Evolutionary conservation across 2,888 invertebrate genomes (phyloP), one percentile per base, ranked within the genome.

Genomic region (Eurytoma adleriae): DNA sequence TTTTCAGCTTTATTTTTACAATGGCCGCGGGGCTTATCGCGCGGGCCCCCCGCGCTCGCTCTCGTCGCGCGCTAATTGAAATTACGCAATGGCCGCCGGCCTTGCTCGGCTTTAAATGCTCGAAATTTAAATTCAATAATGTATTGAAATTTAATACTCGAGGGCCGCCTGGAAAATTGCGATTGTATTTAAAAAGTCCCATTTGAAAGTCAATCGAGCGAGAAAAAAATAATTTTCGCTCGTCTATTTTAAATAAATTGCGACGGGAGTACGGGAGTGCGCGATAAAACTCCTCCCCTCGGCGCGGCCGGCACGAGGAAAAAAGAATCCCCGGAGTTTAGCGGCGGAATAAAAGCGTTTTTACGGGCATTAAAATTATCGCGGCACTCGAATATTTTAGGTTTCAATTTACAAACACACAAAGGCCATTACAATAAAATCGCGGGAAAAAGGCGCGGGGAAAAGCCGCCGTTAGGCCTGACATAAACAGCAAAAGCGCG

Each of bases 81-180:
- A 66, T 78, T 72, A 61, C 61, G 72, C 66, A 72, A 79, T 20
- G 62, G n/a, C 14, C 4, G 24, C 7, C 27, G 66, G 59, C 74
- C 66, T 75, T 61, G 57, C 40, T 40, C 40, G 1, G 5, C 30
- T 30, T 30, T 27, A 56, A 69, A 56, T 54, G 27, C 56, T 56
- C 27, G 54, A n/a, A 4, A 80, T 81, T 81, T 67, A 78, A 81
- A 81, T 81, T 67, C 75, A 75, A 78, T 81, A 67, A 67, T 70
- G 74, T 67, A 75, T 75, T 75, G 66, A 74, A 77, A 64, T 75
- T 61, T 20, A 56, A 40, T 56, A 52, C 16, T 18, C 52, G 18
- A 7, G 18, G 54, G 54, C 54, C 2, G 3, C 24, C 30, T 20
- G 10, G 4, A 14, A 52, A 52, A 64, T 7, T 24, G 18, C 66